Conservation (phyloP, 2,888 invertebrate species). For the Leptopilina syphax region DNA sequence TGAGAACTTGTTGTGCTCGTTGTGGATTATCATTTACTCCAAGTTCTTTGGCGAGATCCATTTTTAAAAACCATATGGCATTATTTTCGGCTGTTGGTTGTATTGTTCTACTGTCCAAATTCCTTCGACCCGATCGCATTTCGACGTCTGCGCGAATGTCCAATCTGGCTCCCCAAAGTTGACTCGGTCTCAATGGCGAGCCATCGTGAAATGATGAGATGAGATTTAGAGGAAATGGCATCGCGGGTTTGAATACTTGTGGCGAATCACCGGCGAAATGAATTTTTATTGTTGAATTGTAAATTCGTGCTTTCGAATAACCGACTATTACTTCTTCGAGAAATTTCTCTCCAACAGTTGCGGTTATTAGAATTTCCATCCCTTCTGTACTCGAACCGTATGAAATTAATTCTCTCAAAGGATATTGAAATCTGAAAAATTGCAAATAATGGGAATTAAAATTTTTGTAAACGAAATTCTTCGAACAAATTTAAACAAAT, state of each 20-base stretch:
- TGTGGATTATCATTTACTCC: slow-evolving; percentile 80
- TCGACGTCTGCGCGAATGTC: slow-evolving; percentile 83
- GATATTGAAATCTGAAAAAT: slow-evolving; percentile 85
- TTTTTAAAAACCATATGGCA: slow-evolving; percentile 90
- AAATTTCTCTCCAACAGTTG: slow-evolving; percentile 92
- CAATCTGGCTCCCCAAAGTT: slow-evolving; percentile 83
- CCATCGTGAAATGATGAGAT: slow-evolving; percentile 95
- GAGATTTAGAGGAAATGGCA: slow-evolving; percentile 90
- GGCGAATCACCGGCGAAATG: slow-evolving; percentile 93
- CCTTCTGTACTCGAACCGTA: slow-evolving; percentile 83
- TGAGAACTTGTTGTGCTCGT: slow-evolving; percentile 81
- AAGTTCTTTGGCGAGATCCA: slow-evolving; percentile 86
- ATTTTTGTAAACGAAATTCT: no score
- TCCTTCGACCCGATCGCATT: slow-evolving; percentile 81
- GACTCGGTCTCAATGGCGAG: slow-evolving; percentile 84
- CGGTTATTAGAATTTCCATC: slow-evolving; percentile 89
- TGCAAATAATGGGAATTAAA: background rate
- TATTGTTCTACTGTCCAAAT: slow-evolving; percentile 81
- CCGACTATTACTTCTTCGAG: slow-evolving; percentile 91
- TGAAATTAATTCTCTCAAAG: slow-evolving; percentile 86
- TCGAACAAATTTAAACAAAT: no score
- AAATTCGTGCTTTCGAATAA: slow-evolving; percentile 91
- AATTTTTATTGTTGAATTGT: slow-evolving; percentile 90
- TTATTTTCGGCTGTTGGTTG: slow-evolving; percentile 82
- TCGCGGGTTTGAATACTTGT: slow-evolving; percentile 96